phyloP scores from a whole-genome alignment of 2,113 vertebrate species.

The Bungarus multicinctus region DNA sequence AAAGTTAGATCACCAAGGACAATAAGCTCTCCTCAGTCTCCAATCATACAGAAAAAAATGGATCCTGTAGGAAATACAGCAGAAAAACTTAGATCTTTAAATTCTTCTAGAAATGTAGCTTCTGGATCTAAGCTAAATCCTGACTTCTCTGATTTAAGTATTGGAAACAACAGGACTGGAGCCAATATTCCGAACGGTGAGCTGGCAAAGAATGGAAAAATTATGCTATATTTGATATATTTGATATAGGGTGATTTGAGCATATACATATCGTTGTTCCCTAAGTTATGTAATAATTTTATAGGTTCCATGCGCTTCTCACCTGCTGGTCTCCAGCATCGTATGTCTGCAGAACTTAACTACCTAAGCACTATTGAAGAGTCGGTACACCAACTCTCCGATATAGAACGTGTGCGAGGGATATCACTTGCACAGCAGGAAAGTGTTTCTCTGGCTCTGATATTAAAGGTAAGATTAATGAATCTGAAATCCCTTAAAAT shows the following conservation, averaged over 20 bases:
- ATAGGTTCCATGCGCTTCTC: constrained; percentile 82
- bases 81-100: constrained; percentile 63
- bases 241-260: not conserved
- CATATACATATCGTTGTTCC: not conserved
- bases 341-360: constrained; percentile 84
- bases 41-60: constrained; percentile 64
- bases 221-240: not conserved
- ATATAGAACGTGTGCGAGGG: constrained; percentile 82
- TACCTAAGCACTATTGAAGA: constrained; percentile 90
- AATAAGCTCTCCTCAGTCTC: constrained; percentile 64
- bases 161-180: constrained; percentile 36
- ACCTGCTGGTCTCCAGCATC: constrained; percentile 85
- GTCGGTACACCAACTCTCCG: constrained; percentile 83
- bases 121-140: constrained; percentile 45
- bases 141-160: constrained; percentile 47
- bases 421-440: constrained; percentile 93
- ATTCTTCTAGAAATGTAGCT: constrained; percentile 41
- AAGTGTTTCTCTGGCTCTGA: constrained; percentile 87
- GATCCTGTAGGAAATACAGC: constrained; percentile 52
- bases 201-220: constrained; percentile 3
- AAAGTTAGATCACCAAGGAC: constrained; percentile 70
- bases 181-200: constrained; percentile 55
- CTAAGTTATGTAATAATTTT: not conserved
- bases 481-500: not conserved
- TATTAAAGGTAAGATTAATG: constrained; percentile 82